Evolutionary conservation across 2,888 invertebrate species (phyloP), one percentile per base, ranked within the genome.

Genomic region (Ctenicera cuprea): DNA sequence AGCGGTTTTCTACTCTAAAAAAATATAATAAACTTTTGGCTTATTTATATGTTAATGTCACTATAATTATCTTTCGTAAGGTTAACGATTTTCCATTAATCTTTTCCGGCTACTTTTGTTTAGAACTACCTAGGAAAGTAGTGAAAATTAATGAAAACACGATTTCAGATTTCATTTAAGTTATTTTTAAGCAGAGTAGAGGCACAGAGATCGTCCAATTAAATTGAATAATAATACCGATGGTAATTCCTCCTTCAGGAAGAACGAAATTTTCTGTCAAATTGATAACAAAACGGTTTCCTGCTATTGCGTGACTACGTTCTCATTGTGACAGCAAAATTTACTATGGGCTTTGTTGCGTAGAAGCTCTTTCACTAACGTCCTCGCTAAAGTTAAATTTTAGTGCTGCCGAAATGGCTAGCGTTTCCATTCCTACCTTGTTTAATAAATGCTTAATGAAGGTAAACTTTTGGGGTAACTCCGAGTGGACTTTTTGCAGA

Each of bases 241-340:
- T 41, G 41, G 50, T 50, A 22, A 50, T 50, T 50, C 22, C 22
- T 50, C 12, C 11, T 50, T 20, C 50, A 50, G 20, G 50, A 50
- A 18, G 50, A 50, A 50, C 50, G 50, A 50, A 50, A 50, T 22
- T 50, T 50, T 50, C 20, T 50, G 50, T 50, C 50, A 50, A 20
- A 50, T 50, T 50, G 50, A 50, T 50, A 50, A 22, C 50, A 50
- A 50, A 50, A 50, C 50, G 11, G 18, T 50, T 50, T 50, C 50
- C 50, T 20, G 20, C 20, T 22, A 50, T 50, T 50, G 50, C 50
- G 50, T 50, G 50, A 50, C 50, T 22, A 22, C 22, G n/a, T 50
- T 50, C 22, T 20, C 22, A 50, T 50, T 50, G 50, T 50, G 50
- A 50, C 50, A 50, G 50, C 50, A 11, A 50, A 50, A 50, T 50